These are phyloP conservation scores for Macrostomum lignano DNA, from an alignment of 1,140 invertebrate genomes.

Conservation along the genomic window DNA sequence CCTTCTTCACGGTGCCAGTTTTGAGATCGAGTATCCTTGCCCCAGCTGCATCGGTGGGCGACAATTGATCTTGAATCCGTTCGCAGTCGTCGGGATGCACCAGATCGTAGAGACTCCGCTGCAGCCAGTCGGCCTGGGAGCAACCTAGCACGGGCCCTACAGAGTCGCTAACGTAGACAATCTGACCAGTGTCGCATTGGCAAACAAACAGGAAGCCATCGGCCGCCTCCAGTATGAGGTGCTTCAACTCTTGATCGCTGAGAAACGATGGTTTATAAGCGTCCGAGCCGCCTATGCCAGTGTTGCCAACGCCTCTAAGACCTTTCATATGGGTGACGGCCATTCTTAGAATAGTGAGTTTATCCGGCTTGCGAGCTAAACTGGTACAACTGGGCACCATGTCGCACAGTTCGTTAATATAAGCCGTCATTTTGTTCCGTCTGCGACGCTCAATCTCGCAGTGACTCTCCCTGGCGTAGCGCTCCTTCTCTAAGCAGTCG, in stretches of 20 bases:
- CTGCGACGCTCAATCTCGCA: constrained; percentile 91
- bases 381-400: constrained; percentile 98
- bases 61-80: constrained; percentile 78
- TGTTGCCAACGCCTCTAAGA: constrained; percentile 40
- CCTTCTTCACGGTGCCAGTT: constrained; percentile 85
- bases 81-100: constrained; percentile 92
- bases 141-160: constrained; percentile 88
- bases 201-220: constrained; percentile 97
- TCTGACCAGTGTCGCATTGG: constrained; percentile 73
- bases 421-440: constrained; percentile 98
- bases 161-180: constrained; percentile 93
- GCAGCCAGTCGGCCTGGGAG: constrained; percentile 80
- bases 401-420: constrained; percentile 94
- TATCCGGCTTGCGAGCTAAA: constrained; percentile 84
- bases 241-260: constrained; percentile 92
- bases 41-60: constrained; percentile 27
- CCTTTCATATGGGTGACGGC: constrained; percentile 97
- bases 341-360: constrained; percentile 93
- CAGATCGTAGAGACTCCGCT: constrained; percentile 67
- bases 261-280: constrained; percentile 96
- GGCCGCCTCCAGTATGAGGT: constrained; percentile 86
- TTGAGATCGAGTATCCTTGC: constrained; percentile 84
- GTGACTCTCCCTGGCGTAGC: constrained; percentile 98
- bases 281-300: constrained; percentile 45
- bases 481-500: no score